These are phyloP conservation scores for Ariolimax columbianus DNA, from an alignment of 2,888 invertebrate genomes.

Conservation along the genomic window DNA sequence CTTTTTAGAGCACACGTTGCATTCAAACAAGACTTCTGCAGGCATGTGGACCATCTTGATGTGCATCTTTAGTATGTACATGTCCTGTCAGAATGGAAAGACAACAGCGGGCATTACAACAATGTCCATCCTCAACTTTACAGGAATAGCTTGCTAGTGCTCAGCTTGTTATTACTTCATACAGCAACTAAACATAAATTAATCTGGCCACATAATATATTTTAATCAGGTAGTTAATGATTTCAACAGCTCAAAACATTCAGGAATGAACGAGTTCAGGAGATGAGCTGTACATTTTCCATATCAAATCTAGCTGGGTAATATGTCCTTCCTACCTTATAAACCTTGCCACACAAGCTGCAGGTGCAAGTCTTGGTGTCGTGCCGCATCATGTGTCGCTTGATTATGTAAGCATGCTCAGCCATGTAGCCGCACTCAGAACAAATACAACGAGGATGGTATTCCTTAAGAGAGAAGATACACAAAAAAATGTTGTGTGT, in stretches of 20 bases:
- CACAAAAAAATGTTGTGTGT: background rate
- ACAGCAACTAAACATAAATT: too few species aligned
- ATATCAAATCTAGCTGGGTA: background rate
- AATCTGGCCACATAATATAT: too few species aligned
- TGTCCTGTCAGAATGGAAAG: constrained; percentile 71
- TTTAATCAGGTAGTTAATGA: too few species aligned
- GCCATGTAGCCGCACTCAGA: constrained; percentile 77
- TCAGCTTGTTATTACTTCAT: too few species aligned
- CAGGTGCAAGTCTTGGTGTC: constrained; percentile 76
- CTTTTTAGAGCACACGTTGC: constrained; percentile 77
- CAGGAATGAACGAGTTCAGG: too few species aligned
- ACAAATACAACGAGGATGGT: constrained; percentile 78
- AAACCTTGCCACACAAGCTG: constrained; percentile 78
- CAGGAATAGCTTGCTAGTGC: too few species aligned
- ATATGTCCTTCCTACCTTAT: constrained; percentile 71
- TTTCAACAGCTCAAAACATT: too few species aligned
- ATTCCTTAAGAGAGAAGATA: constrained; percentile 63
- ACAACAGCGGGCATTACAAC: background rate
- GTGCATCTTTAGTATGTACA: constrained; percentile 79
- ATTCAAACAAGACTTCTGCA: constrained; percentile 78
- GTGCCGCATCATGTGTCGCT: constrained; percentile 78
- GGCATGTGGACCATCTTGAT: constrained; percentile 79
- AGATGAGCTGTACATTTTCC: background rate
- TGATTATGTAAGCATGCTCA: constrained; percentile 78
- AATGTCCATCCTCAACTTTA: background rate